A percentile compares a stretch with the other conserved stretches of the same genome.
Evolutionary conservation across 1,140 invertebrate genomes (phyloP).

Genomic region (Vanessa atalanta): DNA sequence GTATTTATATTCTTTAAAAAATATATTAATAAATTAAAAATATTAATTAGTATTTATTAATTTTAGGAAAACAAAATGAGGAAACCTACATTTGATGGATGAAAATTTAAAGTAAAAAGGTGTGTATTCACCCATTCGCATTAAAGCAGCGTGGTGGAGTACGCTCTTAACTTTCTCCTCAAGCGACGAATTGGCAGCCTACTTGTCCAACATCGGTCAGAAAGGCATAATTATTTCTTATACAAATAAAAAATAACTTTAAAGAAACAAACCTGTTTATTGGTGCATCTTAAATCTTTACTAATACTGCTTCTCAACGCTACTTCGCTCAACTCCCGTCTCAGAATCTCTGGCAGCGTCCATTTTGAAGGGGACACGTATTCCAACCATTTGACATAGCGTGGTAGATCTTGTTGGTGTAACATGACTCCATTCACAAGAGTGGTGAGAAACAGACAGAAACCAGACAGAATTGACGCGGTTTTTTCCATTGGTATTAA

Average conservation of each 20-base stretch:
- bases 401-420: conserved; percentile 86
- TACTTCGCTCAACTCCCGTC: conserved; percentile 84
- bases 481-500: conserved; percentile 83
- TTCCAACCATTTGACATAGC: conserved; percentile 84
- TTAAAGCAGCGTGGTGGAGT: no score
- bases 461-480: conserved; percentile 82
- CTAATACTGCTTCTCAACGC: conserved; percentile 80
- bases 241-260: background rate
- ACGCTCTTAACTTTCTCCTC: no score
- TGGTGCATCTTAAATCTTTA: conserved; percentile 82
- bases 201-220: no score
- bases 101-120: no score
- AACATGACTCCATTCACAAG: conserved; percentile 87
- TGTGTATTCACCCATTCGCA: no score
- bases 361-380: conserved; percentile 88
- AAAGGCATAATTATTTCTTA: background rate
- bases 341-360: conserved; percentile 85
- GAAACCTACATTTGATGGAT: no score
- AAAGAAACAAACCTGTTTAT: conserved; percentile 80
- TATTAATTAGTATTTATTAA: no score
- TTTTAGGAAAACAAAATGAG: no score
- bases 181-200: no score
- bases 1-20: no score
- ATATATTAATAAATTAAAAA: no score
- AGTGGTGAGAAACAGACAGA: conserved; percentile 84